Percentiles rank a stretch among this genome's conserved stretches.
phyloP scores from a whole-genome alignment of 2,888 invertebrate genomes.

The Drosophila nr. fundita region DNA sequence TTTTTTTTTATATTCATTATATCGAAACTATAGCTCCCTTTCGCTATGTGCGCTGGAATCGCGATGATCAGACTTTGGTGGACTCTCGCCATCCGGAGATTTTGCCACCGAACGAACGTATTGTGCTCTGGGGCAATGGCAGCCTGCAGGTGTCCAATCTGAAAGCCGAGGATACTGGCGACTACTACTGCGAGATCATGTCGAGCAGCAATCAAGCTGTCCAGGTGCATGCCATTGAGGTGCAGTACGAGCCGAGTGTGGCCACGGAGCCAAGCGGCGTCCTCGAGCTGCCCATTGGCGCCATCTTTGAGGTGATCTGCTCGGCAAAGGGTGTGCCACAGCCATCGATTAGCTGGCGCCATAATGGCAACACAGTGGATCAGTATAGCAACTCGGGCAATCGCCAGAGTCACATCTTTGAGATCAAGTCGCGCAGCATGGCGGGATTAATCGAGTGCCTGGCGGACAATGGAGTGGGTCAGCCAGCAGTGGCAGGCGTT shows the following conservation, averaged over 20 bases:
- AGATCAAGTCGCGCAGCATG: conserved; percentile 86
- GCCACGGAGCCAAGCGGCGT: conserved; percentile 89
- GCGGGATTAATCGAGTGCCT: conserved; percentile 91
- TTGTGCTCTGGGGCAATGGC: conserved; percentile 89
- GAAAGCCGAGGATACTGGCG: conserved; percentile 86
- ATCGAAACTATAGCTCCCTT: conserved; percentile 85
- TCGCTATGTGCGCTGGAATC: conserved; percentile 90
- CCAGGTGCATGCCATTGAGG: conserved; percentile 91
- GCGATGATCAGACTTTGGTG: conserved; percentile 88
- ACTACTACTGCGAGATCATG: conserved; percentile 86
- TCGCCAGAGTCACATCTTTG: conserved; percentile 80
- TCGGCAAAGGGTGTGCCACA: conserved; percentile 89
- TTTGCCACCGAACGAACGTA: conserved; percentile 86
- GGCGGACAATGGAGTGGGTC: conserved; percentile 91
- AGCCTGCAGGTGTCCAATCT: conserved; percentile 88
- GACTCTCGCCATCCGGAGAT: conserved; percentile 87
- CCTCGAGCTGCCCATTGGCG: conserved; percentile 90
- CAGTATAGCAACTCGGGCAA: conserved; percentile 78
- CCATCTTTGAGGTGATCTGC: conserved; percentile 91
- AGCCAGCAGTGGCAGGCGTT: conserved; percentile 89
- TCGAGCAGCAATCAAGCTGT: conserved; percentile 78
- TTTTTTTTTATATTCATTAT: not conserved
- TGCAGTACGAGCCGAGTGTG: conserved; percentile 90
- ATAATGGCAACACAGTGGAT: conserved; percentile 74
- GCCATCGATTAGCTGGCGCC: conserved; percentile 90